Evolutionary conservation across 37 sponge, comb jelly and placozoan genomes (phyloP), one percentile per base, ranked within the genome.

Genomic region (Theonella swinhoei): DNA sequence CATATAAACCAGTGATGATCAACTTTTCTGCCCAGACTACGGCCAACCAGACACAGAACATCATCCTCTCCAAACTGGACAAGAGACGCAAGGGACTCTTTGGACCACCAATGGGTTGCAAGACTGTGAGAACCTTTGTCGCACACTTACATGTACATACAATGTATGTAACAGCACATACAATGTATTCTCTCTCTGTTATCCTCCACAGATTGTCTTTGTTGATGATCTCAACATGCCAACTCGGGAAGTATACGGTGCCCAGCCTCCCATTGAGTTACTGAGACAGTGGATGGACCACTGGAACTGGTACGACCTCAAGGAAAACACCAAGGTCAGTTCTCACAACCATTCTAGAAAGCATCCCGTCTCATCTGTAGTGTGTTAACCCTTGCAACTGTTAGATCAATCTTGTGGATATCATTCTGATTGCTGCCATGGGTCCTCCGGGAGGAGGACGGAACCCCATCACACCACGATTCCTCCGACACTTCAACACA

Each of bases 171-270:
- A 47, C 54, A 34, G 38, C 25, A 24, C n/a, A n/a, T n/a, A n/a
- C n/a, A n/a, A 72, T 30, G 24, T 61, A 4, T 64, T 31, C 8
- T 30, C 32, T 31, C 37, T 37, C 66, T 64, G 22, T 78, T 9
- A n/a, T n/a, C 29, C 8, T 37, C n/a, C 64, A 40, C 64, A 93
- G 93, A 68, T 96, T 87, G 97, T 94, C 68, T 98, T 95, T 94
- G 99, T 98, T 28, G 99, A 98, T 89, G 99, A 98, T 76, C 78
- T 98, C 42, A 98, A 98, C 80, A 98, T 98, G 99, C 99, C 99
- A 19, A 72, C 94, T 42, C 65, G 92, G 71, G 99, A 98, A 79
- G 80, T 39, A 64, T 98, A 98, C 78, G 99, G 99, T 22, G 98
- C 98, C 20, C 98, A 98, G 75, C 98, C 98, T 42, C 98, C 98